Conservation (phyloP, 1,140 invertebrate genomes). For the Samia ricini region DNA sequence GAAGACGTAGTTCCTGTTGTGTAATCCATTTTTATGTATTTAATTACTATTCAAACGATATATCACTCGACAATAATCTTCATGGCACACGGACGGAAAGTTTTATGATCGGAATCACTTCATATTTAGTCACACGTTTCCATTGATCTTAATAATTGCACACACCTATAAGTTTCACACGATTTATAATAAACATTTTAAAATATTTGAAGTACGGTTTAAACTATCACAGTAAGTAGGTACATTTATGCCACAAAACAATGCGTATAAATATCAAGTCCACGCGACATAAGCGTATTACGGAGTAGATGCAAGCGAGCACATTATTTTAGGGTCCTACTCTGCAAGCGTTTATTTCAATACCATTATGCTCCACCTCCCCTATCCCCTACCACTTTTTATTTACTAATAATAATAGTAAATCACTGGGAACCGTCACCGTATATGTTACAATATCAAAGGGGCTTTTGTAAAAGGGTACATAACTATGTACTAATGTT, state of each 20-base stretch:
- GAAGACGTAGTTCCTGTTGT: constrained; percentile 70
- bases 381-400: constrained; percentile 76
- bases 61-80: constrained; percentile 50
- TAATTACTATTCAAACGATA: constrained; percentile 50
- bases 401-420: constrained; percentile 75
- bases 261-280: constrained; percentile 10
- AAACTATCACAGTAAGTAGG: not conserved
- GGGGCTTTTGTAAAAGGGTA: constrained; percentile 35
- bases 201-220: not conserved
- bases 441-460: constrained; percentile 45
- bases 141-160: not conserved
- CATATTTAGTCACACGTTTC: constrained; percentile 1
- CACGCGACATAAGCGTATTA: constrained; percentile 67
- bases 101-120: constrained; percentile 1
- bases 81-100: not conserved
- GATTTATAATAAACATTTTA: not conserved
- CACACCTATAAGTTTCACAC: not conserved
- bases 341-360: constrained; percentile 53
- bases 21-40: constrained; percentile 72
- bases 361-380: constrained; percentile 73
- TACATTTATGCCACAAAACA: not conserved
- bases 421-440: constrained; percentile 60
- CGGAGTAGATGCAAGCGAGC: constrained; percentile 47
- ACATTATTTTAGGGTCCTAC: constrained; percentile 67
- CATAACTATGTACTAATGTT: constrained; percentile 35